Base-by-base conservation (phyloP, 2,113 vertebrate species). In the Choloepus hoffmanni region DNA sequence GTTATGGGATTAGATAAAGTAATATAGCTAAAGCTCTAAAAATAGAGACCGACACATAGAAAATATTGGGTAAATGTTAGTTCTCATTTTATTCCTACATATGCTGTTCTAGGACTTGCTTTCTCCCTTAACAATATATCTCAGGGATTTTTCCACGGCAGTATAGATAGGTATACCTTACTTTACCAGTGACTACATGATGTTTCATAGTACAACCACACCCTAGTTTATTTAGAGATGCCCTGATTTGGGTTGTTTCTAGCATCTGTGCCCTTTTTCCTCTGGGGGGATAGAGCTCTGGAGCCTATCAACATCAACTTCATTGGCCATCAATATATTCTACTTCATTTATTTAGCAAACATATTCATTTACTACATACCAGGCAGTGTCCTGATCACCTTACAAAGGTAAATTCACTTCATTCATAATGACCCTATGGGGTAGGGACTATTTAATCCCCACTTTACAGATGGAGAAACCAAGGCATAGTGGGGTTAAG, bases 21-120 rank as follows among this genome's bases (percentile, higher is more conserved):
- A 78, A 81, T 96, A 65, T 28, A 65, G 10, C 5, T 65, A 74
- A 89, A 89, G 33, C 62, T 95, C 74, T 85, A 84, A 87, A 96
- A 90, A 83, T 13, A 68, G 30, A 36, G 43, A 7, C 62, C 50
- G 30, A 10, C 40, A 40, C 67, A 79, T 60, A 85, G 43, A 95
- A 93, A 83, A 74, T 83, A 23, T 15, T 81, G 5, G 65, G 45
- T 79, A 82, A 77, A 48, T 89, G 60, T 65, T 72, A 82, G 45
- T 85, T 95, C 40, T 83, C n/a, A 43, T 63, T 84, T 94, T 74
- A 83, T 73, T 33, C 28, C 43, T 68, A 24, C 40, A 30, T 36
- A 18, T 45, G 16, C 21, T 84, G 4, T 83, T 33, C 43, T 77
- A 70, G 16, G n/a, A 92, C 85, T 94, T 78, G n/a, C 50, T 86